These are phyloP conservation scores for Chelonia mydas DNA, from an alignment of 2,797 vertebrate species.

Conservation along the genomic window DNA sequence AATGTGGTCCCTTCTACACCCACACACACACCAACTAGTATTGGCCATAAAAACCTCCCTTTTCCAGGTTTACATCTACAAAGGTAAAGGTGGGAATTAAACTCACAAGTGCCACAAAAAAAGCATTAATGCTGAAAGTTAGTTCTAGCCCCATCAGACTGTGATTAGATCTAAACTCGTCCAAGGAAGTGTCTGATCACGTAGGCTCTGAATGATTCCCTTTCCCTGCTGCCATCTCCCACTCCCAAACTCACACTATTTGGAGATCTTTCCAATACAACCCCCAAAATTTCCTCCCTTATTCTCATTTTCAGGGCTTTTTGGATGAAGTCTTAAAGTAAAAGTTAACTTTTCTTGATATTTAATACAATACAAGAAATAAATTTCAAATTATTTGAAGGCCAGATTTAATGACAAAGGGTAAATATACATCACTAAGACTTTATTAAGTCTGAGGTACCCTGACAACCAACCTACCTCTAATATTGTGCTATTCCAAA, in stretches of 20 bases:
- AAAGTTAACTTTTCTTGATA: slow-evolving; percentile 51
- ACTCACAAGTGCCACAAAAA: neutral
- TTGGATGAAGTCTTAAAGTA: neutral
- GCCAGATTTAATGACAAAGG: slow-evolving; percentile 65
- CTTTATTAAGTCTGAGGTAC: slow-evolving; percentile 21
- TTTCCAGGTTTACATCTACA: neutral
- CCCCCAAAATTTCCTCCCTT: neutral
- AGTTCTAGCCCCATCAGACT: neutral
- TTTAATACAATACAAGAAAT: slow-evolving; percentile 20
- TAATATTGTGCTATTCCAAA: neutral
- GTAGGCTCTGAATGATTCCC: neutral
- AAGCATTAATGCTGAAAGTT: neutral
- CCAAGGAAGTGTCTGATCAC: neutral
- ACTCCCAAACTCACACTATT: neutral
- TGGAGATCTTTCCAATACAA: slow-evolving; percentile 1
- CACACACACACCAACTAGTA: neutral
- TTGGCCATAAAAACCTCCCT: neutral
- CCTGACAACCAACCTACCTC: slow-evolving; percentile 1
- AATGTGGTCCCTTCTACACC: neutral
- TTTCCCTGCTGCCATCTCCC: neutral
- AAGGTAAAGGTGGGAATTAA: neutral
- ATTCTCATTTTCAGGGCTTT: slow-evolving; percentile 23
- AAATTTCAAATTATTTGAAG: slow-evolving; percentile 55
- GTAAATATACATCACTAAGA: slow-evolving; percentile 33
- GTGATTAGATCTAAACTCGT: neutral